Evolutionary conservation across 2,113 vertebrate genomes (phyloP), one percentile per base, ranked within the genome.

Genomic region (Apodemus sylvaticus): DNA sequence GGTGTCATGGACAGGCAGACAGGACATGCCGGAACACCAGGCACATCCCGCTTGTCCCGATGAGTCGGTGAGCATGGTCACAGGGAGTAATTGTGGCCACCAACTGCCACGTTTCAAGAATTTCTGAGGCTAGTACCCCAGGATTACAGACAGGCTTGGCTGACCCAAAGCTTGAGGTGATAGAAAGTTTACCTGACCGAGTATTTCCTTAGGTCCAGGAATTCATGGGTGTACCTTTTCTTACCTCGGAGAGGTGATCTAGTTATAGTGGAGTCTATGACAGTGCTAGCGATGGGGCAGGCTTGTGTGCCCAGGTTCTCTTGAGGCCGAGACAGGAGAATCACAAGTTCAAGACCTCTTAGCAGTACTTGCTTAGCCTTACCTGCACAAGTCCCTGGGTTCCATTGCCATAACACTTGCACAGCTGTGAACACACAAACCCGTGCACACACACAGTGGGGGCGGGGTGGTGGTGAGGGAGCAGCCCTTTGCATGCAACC

Each of bases 401-500:
- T 68, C 66, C 66, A 68, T 16, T 29, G 29, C 31, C 66, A 68
- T 34, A 68, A 36, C 10, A 31, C 66, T 2, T 16, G 66, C 66
- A 68, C 31, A 36, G 1, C 5, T 68, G 66, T 68, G 66, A 34
- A 68, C 13, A 68, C 66, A 68, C 31, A 68, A 34, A 68, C 66
- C 14, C 64, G 31, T 34, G 34, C 66, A 68, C 12, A 2, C 66
- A 13, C 31, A 16, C 66, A 68, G 19, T 20, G 9, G 8, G 51
- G 24, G n/a, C n/a, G 53, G 5, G 36, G 24, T 48, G 45, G 7
- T 48, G 45, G 36, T 39, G 51, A 58, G 19, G n/a, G 14, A 12
- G n/a, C 1, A 68, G 31, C 29, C 53, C 31, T 13, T 0, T 36
- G 14, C 31, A 11, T 0, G n/a, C 22, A 4, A 24, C 8, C 0